A percentile compares a stretch with the other conserved stretches of the same genome.
Evolutionary conservation across 1,140 invertebrate species (phyloP).

Genomic region (Coelopa frigida): DNA sequence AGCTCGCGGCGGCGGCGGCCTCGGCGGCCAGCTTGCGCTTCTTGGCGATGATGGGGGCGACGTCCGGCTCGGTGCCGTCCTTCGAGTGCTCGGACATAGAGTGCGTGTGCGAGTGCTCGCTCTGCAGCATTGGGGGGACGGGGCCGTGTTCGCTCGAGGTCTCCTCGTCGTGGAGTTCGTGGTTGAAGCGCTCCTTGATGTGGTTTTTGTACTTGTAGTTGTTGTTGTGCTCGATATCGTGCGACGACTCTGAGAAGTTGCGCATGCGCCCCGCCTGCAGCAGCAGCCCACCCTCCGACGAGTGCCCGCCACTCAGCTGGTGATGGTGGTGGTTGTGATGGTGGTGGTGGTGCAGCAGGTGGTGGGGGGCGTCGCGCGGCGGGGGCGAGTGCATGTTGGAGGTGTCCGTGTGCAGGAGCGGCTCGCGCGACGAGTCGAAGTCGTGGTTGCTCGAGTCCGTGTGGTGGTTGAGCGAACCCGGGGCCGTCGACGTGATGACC

Average conservation of each 20-base stretch:
- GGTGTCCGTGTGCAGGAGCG: constrained; percentile 36
- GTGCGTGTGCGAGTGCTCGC: constrained; percentile 36
- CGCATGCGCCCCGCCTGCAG: constrained; percentile 31
- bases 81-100: constrained; percentile 40
- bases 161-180: constrained; percentile 39
- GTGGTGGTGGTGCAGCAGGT: constrained; percentile 25
- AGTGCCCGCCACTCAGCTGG: constrained; percentile 2
- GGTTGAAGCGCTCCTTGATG: constrained; percentile 78
- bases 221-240: constrained; percentile 48
- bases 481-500: constrained; percentile 39
- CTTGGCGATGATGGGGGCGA: constrained; percentile 39
- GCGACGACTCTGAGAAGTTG: constrained; percentile 46
- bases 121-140: constrained; percentile 29
- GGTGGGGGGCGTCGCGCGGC: constrained; percentile 27
- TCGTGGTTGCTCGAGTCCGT: constrained; percentile 41
- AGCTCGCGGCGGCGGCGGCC: constrained; percentile 13
- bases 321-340: constrained; percentile 15
- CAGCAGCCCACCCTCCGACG: constrained; percentile 4
- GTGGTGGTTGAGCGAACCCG: constrained; percentile 29
- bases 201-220: constrained; percentile 92
- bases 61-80: constrained; percentile 39
- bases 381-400: constrained; percentile 43
- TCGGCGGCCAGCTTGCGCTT: constrained; percentile 38
- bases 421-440: constrained; percentile 40
- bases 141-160: constrained; percentile 35